Conservation (phyloP, 2,797 vertebrate genomes). For the Aplochiton taeniatus region DNA sequence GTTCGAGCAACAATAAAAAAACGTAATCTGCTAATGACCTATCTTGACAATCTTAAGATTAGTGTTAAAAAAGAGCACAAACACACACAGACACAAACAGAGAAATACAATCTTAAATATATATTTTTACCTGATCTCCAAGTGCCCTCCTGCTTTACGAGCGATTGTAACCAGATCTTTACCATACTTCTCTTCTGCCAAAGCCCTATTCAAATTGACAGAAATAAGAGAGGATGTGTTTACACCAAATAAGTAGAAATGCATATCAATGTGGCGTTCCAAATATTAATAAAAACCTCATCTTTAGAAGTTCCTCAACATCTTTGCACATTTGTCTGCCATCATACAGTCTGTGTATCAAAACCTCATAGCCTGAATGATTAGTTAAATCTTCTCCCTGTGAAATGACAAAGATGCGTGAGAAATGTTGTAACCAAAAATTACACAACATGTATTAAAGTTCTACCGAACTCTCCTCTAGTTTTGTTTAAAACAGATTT, state of each 20-base stretch:
- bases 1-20: conserved; percentile 27
- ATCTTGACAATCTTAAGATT: not conserved
- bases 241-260: not conserved
- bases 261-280: not conserved
- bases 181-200: conserved; percentile 92
- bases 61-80: not conserved
- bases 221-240: not conserved
- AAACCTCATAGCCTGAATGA: conserved; percentile 82
- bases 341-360: conserved; percentile 85
- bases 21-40: not conserved
- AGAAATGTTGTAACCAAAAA: conserved; percentile 9
- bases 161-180: conserved; percentile 91
- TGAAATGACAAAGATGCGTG: conserved; percentile 8
- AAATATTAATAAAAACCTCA: conserved; percentile 72
- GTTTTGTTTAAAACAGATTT: too few relatives aligned
- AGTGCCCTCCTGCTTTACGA: conserved; percentile 86
- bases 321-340: conserved; percentile 94
- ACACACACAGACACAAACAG: conserved; percentile 4
- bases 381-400: conserved; percentile 87
- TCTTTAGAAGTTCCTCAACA: conserved; percentile 90
- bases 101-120: not conserved
- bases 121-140: conserved; percentile 86
- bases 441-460: not conserved
- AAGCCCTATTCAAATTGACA: conserved; percentile 73
- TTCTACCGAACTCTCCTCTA: not conserved